Percentiles rank a stretch among this genome's conserved stretches.
Evolutionary conservation across 2,113 vertebrate species (phyloP).

Genomic region (Formicarius rufipectus): DNA sequence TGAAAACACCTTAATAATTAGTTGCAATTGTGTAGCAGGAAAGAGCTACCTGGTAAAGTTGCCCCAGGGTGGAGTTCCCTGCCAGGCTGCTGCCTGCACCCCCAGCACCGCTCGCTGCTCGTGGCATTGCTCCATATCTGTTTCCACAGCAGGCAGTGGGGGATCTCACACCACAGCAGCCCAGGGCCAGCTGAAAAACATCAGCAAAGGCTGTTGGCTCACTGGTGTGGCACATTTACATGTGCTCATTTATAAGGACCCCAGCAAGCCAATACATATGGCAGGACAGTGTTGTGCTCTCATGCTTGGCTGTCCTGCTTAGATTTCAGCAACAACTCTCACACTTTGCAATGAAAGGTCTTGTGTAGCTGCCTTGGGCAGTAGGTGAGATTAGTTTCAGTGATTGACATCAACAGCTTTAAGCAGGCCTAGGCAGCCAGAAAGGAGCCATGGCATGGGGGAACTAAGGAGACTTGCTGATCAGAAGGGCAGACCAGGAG

Average conservation of each 20-base stretch:
- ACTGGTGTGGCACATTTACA: neutral
- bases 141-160: neutral
- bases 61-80: rapidly evolving
- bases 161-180: neutral
- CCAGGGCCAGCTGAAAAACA: neutral
- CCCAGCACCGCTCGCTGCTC: neutral
- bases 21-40: neutral
- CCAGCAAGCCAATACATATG: rapidly evolving
- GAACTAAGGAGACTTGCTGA: rapidly evolving
- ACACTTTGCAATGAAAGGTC: neutral
- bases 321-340: neutral
- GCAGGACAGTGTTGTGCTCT: rapidly evolving
- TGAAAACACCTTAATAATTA: neutral
- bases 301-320: neutral
- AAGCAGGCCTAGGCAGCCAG: neutral
- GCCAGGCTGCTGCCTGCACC: neutral
- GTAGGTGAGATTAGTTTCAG: neutral
- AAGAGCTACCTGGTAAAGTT: neutral
- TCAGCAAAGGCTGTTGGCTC: neutral
- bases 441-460: neutral
- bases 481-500: neutral
- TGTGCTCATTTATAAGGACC: neutral
- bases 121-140: neutral
- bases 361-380: neutral
- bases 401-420: neutral